Base-by-base conservation (phyloP, 2,888 invertebrate species). In the Mesochorus sp. region DNA sequence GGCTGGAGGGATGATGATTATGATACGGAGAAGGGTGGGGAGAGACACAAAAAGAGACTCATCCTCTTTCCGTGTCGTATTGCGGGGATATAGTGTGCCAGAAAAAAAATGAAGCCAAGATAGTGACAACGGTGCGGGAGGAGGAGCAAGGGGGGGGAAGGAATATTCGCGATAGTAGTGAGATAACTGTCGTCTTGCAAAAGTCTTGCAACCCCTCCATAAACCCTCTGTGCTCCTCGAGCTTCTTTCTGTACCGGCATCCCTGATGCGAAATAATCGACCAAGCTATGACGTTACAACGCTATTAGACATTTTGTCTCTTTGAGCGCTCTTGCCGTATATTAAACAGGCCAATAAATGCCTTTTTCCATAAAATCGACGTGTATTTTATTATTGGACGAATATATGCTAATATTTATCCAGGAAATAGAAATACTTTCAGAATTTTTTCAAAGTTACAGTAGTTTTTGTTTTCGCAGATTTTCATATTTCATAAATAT, bases 121-220 rank as follows among this genome's bases (percentile, higher is more conserved):
- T 67, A 37, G 47, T 34, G 53, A 59, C 39, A 37, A 19, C 17
- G 68, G 31, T 31, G 34, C 42, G 37, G 61, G 59, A 62, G 57
- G 34, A 6, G n/a, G 37, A 37, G 55, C 10, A 14, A 19, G 3
- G 42, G 47, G n/a, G 37, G 17, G 61, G 44, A n/a, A 61, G 44
- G 49, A 61, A 70, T 77, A 68, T 73, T 77, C 49, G 68, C 73
- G 73, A 73, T 73, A 76, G 72, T 39, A 62, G 61, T 39, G 55
- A 73, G 68, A 78, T 73, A 77, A 77, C 68, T 68, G 77, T 64
- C 77, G 57, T 37, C 49, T 77, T 37, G 28, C 12, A 34, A 64
- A 55, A 62, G 17, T 8, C 6, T 51, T 42, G 62, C 3, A 24
- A 28, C 42, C 42, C 1, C 21, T 3, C 8, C 19, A 28, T 17